Base-by-base conservation (phyloP, 2,797 vertebrate genomes). In the Acipenser oxyrinchus region DNA sequence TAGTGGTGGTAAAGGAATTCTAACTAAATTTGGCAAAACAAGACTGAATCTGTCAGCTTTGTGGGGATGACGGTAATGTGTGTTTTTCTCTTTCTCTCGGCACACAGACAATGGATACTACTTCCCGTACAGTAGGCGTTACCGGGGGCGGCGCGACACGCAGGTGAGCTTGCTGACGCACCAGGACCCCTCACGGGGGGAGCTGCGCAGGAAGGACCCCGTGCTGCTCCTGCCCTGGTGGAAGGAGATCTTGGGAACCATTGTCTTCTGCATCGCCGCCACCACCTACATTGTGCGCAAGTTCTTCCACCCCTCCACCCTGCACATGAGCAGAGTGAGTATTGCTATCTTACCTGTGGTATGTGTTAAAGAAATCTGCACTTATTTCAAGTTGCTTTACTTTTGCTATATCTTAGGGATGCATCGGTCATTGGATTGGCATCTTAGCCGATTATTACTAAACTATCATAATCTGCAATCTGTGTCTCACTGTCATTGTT, bases 221-320 rank as follows among this genome's bases (percentile, higher is more conserved):
- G 92, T 97, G 60, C 89, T 97, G 57, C 89, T 99, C 61, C 84
- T 98, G 62, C 95, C 96, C 50, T 99, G 96, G 96, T 99, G 96
- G 96, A 98, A 98, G 48, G 96, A 99, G 76, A 99, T 99, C 62
- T 82, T 93, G 50, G 90, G 92, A 60, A 98, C 96, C 59, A 98
- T 99, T 64, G 2, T 98, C 11, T 93, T 98, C 71, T 99, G 96
- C 75, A 97, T 99, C 3, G 79, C 86, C 6, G 87, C 95, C 70
- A 99, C 96, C 63, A 98, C 96, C 10, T 96, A 94, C 59, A 89
- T 99, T 0, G 96, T 99, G 48, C 93, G 93, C 86, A 94, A 91
- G 76, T 94, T 99, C 75, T 97, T 98, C 86, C 96, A 95, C 68
- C 94, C 95, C 0, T 83, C 92, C 1, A 84, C 88, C 12, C 73